Evolutionary conservation across 2,888 invertebrate species (phyloP), one percentile per base, ranked within the genome.

Genomic region (Pharmacophagus antenor): DNA sequence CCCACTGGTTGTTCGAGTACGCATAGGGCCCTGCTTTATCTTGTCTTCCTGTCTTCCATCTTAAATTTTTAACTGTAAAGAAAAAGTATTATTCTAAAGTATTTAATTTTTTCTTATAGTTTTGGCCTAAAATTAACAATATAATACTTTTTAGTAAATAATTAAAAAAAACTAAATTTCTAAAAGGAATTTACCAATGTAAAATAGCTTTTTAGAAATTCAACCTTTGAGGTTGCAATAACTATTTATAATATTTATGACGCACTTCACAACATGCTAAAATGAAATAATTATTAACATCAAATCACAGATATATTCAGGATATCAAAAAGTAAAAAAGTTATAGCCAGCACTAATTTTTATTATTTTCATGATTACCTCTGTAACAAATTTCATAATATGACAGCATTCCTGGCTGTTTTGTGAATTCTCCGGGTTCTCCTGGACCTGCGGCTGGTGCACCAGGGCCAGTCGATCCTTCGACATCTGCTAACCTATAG

Each of bases 371-470:
- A 1, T 42, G 27, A 20, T 61, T 66, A 91, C 91, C 84, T 81
- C 93, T 92, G 58, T 94, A 93, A 71, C 96, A 96, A 65, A 97
- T 94, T 88, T 97, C 97, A 72, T 96, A 96, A 77, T 96, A 97
- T 0, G 96, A 94, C 69, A 97, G 77, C 95, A 97, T 96, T 71
- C 97, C 97, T 0, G 96, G 95, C 79, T 97, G 96, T 65, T 94
- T 94, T 0, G 97, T 96, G 64, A 93, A 94, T 74, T 96, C 95
- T 21, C 97, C 97, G 0, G 96, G 91, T 55, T 93, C 93, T 0
- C 97, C 97, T 0, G 96, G 94, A 0, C 96, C 96, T 0, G 92
- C 91, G 0, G 94, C 91, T 0, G 94, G 83, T 2, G 93, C 90
- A 0, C 95, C 95, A 2, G 94, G 92, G 0, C 81, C 82, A 31